Evolutionary conservation across 1,140 invertebrate species (phyloP).

Genomic region (Aphaenogaster floridana): DNA sequence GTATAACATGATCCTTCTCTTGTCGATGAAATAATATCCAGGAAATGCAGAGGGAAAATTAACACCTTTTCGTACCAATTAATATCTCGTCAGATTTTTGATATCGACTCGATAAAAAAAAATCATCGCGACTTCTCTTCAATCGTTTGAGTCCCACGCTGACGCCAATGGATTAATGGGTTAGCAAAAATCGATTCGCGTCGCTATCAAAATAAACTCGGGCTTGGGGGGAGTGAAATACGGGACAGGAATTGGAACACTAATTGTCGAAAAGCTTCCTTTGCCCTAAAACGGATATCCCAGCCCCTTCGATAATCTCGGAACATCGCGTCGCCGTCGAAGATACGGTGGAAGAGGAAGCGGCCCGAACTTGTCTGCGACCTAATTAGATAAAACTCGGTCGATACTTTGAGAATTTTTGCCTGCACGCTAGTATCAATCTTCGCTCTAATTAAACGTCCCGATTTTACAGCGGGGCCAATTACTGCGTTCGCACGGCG

Average conservation of each 20-base stretch:
- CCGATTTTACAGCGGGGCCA: conserved; percentile 39
- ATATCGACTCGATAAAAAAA: neutral
- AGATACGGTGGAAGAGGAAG: neutral
- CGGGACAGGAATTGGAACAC: neutral
- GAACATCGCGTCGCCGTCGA: conserved; percentile 22
- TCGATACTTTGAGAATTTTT: conserved; percentile 58
- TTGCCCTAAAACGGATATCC: neutral
- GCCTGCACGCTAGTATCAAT: conserved; percentile 48
- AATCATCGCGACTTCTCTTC: neutral
- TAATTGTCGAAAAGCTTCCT: conserved; percentile 35
- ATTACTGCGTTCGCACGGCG: conserved; percentile 30
- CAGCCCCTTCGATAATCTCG: conserved; percentile 31
- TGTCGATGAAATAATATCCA: neutral
- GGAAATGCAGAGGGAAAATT: neutral
- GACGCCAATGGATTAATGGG: neutral
- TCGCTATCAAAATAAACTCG: neutral
- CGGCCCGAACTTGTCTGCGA: conserved; percentile 42
- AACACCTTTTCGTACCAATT: neutral
- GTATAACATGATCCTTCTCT: too few relatives aligned
- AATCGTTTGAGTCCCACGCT: neutral
- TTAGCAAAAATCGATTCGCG: neutral
- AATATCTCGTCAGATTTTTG: neutral
- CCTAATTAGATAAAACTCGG: conserved; percentile 57
- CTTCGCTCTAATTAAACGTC: conserved; percentile 52
- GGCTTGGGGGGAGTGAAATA: neutral